phyloP scores from a whole-genome alignment of 64 coral and sea anemone genomes.

The Trachythela sp. region DNA sequence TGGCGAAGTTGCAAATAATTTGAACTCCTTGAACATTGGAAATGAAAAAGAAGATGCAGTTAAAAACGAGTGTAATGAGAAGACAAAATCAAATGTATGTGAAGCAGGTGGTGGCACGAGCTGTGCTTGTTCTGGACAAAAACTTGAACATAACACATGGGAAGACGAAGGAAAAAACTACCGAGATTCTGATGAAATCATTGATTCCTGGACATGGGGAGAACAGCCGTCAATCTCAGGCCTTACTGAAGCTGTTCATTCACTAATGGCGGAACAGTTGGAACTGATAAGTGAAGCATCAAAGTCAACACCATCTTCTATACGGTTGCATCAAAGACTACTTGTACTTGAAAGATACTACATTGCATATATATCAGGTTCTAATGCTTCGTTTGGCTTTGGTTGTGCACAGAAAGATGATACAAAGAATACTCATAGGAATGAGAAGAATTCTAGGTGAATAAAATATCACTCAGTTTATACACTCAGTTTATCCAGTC shows the following conservation, averaged over 20 bases:
- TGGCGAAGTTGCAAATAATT: constrained; percentile 75
- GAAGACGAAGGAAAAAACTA: constrained; percentile 75
- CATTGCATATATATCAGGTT: constrained; percentile 45
- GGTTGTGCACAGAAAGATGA: background rate
- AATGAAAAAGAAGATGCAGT: constrained; percentile 11
- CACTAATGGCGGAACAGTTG: constrained; percentile 79
- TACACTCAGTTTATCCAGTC: background rate
- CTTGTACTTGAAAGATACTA: constrained; percentile 88
- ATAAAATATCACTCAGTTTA: too few species aligned
- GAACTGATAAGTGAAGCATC: constrained; percentile 82
- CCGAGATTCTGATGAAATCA: constrained; percentile 58
- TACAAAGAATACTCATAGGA: background rate
- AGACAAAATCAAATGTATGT: constrained; percentile 1
- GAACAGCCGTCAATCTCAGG: constrained; percentile 67
- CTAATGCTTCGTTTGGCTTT: background rate
- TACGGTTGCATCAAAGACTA: constrained; percentile 85
- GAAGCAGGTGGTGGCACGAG: constrained; percentile 74
- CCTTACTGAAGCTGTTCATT: constrained; percentile 70
- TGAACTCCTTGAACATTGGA: constrained; percentile 53
- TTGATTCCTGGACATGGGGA: constrained; percentile 96
- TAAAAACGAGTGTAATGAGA: background rate
- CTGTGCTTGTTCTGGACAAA: constrained; percentile 83
- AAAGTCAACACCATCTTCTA: constrained; percentile 83
- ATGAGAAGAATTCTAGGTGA: background rate
- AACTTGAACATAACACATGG: constrained; percentile 76